Base-by-base conservation (phyloP, 2,888 invertebrate species). In the Lysandra bellargus region DNA sequence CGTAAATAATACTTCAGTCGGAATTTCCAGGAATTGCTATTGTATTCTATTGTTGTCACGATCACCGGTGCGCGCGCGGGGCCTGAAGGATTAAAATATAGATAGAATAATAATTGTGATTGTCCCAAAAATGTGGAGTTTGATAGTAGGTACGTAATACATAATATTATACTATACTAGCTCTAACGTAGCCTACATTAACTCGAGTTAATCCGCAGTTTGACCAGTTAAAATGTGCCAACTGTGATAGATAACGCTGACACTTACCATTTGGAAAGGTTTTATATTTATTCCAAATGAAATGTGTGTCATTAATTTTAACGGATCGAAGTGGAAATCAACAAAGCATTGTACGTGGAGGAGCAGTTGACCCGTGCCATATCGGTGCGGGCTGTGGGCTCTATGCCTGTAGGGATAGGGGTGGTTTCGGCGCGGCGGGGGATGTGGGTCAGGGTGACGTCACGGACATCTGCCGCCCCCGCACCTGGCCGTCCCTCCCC, bases 381-480 rank as follows among this genome's bases (percentile, higher is more conserved):
- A 78, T 78, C 78, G 80, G 75, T 79, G 33, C 37, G 40, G 78
- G 72, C 37, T 61, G 78, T 74, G 64, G 79, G 74, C 80, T 80
- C 44, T 82, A 80, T 81, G 49, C 44, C 72, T 1, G 12, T 6
- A 74, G 37, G 33, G 17, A 76, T 81, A 82, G 57, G 81, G 81
- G 64, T 79, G 57, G 79, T 74, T 81, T 82, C 69, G 49, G 83
- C 61, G 44, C 60, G 37, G 78, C 57, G 49, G 33, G 87, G 83
- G 84, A 90, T 91, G 86, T 90, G 89, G 91, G 90, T 90, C 90
- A 89, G 85, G 83, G 86, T 84, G 84, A 84, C 84, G 84, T 85
- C 83, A 84, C 83, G 81, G 75, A 87, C 92, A 92, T 89, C 92
- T 92, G 92, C 92, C 92, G 86, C 92, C 92, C 91, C 88, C 91